These are phyloP conservation scores for Vimba vimba DNA, from an alignment of 2,113 vertebrate genomes.

Conservation along the genomic window DNA sequence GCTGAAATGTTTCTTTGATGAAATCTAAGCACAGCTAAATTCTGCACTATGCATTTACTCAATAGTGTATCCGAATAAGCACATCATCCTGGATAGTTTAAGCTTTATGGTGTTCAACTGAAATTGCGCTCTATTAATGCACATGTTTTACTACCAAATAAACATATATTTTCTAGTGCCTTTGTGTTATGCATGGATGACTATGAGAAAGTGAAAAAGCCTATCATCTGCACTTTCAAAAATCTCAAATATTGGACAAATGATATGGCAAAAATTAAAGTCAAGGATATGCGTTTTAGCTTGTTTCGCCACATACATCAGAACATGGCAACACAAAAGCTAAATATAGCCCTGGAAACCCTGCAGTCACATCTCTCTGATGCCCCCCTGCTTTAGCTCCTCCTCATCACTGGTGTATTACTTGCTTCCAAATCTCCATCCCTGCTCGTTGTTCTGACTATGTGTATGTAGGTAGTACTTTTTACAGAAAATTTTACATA, in stretches of 20 bases:
- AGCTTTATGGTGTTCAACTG: background rate
- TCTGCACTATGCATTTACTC: background rate
- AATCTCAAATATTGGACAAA: background rate
- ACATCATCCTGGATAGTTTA: background rate
- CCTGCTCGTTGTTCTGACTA: background rate
- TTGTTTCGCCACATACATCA: background rate
- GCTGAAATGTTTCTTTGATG: background rate
- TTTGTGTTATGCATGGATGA: background rate
- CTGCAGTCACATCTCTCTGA: conserved; percentile 19
- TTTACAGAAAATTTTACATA: background rate
- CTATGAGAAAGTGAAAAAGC: background rate
- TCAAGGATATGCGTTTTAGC: background rate
- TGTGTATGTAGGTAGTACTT: background rate
- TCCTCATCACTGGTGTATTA: background rate
- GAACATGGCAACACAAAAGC: conserved; percentile 32
- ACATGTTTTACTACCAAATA: background rate
- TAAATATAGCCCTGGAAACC: conserved; percentile 35
- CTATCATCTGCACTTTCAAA: background rate
- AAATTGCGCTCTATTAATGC: background rate
- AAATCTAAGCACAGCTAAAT: background rate
- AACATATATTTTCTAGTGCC: background rate
- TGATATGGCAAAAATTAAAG: background rate
- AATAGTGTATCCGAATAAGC: background rate
- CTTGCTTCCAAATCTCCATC: background rate
- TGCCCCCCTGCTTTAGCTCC: background rate